Evolutionary conservation across 2,797 vertebrate species (phyloP).

Genomic region (Lacerta agilis): DNA sequence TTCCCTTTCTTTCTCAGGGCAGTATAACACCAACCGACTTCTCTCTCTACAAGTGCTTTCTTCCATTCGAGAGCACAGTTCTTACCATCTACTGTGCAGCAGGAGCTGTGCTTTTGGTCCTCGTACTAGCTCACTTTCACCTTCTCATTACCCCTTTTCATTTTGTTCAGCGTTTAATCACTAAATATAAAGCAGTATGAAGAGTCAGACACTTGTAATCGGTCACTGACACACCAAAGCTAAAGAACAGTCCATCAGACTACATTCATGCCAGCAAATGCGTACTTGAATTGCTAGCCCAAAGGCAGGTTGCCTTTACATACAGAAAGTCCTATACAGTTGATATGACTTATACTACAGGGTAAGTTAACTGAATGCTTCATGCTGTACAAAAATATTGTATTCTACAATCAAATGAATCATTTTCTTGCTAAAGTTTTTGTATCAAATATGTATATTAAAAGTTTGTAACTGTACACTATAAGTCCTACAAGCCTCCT

Average conservation of each 20-base stretch:
- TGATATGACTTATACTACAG: constrained; percentile 70
- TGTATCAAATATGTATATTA: constrained; percentile 79
- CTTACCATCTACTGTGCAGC: constrained; percentile 83
- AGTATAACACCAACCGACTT: constrained; percentile 84
- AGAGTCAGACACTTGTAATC: constrained; percentile 68
- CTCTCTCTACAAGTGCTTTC: constrained; percentile 90
- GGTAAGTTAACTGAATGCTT: constrained; percentile 69
- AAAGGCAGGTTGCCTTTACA: constrained; percentile 63
- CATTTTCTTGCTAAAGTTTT: constrained; percentile 73
- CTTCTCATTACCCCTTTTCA: constrained; percentile 81
- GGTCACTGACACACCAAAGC: constrained; percentile 69
- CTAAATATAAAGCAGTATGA: constrained; percentile 88
- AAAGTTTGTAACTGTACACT: constrained; percentile 78
- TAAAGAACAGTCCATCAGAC: constrained; percentile 72
- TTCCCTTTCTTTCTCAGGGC: constrained; percentile 79
- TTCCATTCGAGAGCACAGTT: constrained; percentile 90
- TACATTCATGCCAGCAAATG: constrained; percentile 70
- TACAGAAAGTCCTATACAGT: constrained; percentile 68
- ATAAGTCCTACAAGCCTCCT: constrained; percentile 69
- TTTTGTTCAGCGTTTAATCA: constrained; percentile 83
- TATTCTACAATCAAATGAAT: constrained; percentile 74
- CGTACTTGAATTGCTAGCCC: constrained; percentile 65
- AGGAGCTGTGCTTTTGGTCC: constrained; percentile 68
- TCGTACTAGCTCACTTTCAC: constrained; percentile 80
- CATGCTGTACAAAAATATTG: constrained; percentile 78